Evolutionary conservation across 2,797 vertebrate genomes (phyloP), one percentile per base, ranked within the genome.

Genomic region (Gastrophryne carolinensis): DNA sequence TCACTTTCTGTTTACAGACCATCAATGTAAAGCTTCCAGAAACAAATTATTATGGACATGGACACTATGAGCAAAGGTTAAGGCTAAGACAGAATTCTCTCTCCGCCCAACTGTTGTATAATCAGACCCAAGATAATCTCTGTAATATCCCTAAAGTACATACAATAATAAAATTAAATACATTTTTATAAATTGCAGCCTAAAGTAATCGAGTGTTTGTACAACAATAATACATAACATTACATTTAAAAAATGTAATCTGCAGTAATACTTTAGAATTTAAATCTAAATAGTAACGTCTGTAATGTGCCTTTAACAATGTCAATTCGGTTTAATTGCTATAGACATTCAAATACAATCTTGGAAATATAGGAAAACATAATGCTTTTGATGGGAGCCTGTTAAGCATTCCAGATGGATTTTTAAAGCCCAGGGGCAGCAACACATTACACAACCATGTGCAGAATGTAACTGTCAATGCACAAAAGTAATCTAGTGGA

Each of bases 391-490:
- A 21, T 65, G 27, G 26, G 34, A 54, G 34, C 15, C 24, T 30
- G 49, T 44, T 47, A 65, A 57, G 60, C 72, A 50, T 34, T n/a
- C 24, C 65, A 76, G 65, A 69, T 69, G 73, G 65, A 52, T 34
- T 4, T 21, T 41, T 68, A 76, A 34, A 34, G 34, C 23, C 19
- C 27, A 17, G 17, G 39, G 7, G 10, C n/a, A 47, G 52, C 30
- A 52, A 61, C 56, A 19, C 54, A 68, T 69, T 62, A 61, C 30
- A 44, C 15, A 24, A 47, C 56, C 35, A 44, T 15, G 23, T 58
- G 17, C 21, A 29, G 24, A 57, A 74, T 35, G 39, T n/a, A 26
- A n/a, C 71, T 47, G 27, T 47, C 37, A 60, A 15, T 50, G 29
- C 32, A 39, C 57, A 68, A 50, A 62, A 65, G 56, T 44, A 73